These are phyloP conservation scores for Urocolius indicus DNA, from an alignment of 2,113 vertebrate genomes.

Conservation along the genomic window DNA sequence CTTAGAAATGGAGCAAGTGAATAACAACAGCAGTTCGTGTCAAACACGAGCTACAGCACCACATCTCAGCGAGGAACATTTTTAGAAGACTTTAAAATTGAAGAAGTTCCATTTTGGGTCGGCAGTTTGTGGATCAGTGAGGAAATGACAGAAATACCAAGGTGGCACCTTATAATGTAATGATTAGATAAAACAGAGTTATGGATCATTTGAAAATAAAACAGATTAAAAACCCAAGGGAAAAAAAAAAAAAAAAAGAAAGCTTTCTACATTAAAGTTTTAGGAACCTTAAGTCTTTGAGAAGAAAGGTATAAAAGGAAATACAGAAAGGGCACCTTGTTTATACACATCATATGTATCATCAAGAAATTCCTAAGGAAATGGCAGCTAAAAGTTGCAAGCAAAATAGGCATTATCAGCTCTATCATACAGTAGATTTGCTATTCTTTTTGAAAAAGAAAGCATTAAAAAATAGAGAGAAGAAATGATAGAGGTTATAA, in stretches of 20 bases:
- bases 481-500: neutral
- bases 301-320: conserved; percentile 3
- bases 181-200: neutral
- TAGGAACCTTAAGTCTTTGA: neutral
- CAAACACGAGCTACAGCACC: neutral
- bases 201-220: neutral
- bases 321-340: neutral
- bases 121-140: fast-evolving
- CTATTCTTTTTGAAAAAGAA: conserved; percentile 40
- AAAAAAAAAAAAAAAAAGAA: neutral
- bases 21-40: neutral
- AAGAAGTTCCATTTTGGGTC: neutral
- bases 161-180: conserved; percentile 17
- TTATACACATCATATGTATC: neutral
- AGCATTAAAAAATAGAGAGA: neutral
- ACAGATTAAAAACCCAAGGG: neutral
- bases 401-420: neutral
- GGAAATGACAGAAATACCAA: conserved; percentile 13
- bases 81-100: neutral
- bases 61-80: neutral
- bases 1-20: neutral
- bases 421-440: neutral
- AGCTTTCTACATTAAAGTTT: neutral
- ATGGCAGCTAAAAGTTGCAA: neutral
- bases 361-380: conserved; percentile 31